Evolutionary conservation across 1,140 invertebrate genomes (phyloP), one percentile per base, ranked within the genome.

Genomic region (Zaprionus inermis): DNA sequence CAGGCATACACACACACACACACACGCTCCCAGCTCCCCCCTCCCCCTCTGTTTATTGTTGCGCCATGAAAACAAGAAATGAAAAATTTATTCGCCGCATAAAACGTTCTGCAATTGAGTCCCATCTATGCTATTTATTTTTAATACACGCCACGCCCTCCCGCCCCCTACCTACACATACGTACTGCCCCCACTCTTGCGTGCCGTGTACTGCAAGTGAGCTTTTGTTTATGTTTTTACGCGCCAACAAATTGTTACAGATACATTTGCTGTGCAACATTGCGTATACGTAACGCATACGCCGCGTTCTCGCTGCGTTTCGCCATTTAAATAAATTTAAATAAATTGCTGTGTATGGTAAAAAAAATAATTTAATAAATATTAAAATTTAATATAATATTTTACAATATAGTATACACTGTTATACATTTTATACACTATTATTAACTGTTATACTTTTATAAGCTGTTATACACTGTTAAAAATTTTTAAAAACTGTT

Each of bases 41-140:
- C 36, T 12, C 2, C 5, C 14, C 5, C 36, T 10, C 36, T 71
- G 72, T 88, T 88, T 86, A 88, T 86, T 88, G 82, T 88, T 82
- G 69, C 46, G 76, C 76, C 72, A 83, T 88, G 82, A 83, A 89
- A 86, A 88, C 88, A 88, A 89, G 83, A 88, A 88, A 88, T 88
- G 78, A 79, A 86, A 86, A 72, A 76, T 83, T 79, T 83, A 89
- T 86, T 83, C 36, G 36, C 58, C 63, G 61, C 70, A 80, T 81
- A 85, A 78, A 82, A 52, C 36, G 61, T 57, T 67, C 22, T 71
- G 57, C 66, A 76, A 49, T 79, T 28, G 51, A 24, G 51, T 65
- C 18, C 55, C 49, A 34, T 71, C 59, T 30, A 56, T 22, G 74
- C 75, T 67, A 46, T 66, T 73, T 66, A 49, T 67, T 59, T 69